A percentile compares a stretch with the other conserved stretches of the same genome.
These are phyloP conservation scores for Melanocharis versteri DNA, from an alignment of 2,113 vertebrate species.

Conservation along the genomic window DNA sequence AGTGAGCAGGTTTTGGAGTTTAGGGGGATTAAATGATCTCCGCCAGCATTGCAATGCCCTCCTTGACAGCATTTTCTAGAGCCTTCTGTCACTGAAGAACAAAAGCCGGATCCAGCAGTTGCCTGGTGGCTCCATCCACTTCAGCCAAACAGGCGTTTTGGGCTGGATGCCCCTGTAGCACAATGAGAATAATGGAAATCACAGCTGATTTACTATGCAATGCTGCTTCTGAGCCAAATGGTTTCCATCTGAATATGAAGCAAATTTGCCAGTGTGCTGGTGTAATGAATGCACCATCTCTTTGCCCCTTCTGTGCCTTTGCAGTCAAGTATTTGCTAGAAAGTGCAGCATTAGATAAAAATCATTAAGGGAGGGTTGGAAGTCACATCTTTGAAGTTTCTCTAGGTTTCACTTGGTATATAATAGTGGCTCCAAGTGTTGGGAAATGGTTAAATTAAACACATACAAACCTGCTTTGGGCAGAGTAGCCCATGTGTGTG, in stretches of 20 bases:
- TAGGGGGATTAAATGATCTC: background rate
- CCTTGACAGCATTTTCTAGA: slow-evolving; percentile 14
- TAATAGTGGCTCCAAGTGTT: background rate
- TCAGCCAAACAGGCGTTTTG: slow-evolving; percentile 27
- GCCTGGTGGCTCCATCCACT: slow-evolving; percentile 3
- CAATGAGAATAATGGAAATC: slow-evolving; percentile 41
- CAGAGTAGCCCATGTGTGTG: background rate
- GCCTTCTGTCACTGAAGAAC: slow-evolving; percentile 15
- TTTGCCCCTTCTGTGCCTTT: background rate
- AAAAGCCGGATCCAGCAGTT: slow-evolving; percentile 39
- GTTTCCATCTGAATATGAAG: slow-evolving; percentile 45
- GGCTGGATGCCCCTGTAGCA: slow-evolving; percentile 12
- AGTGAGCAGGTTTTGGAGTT: background rate
- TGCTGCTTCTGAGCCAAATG: slow-evolving; percentile 9
- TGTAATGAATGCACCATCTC: background rate
- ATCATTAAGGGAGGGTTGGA: background rate
- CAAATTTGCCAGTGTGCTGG: background rate
- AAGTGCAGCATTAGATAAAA: background rate
- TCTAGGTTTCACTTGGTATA: background rate
- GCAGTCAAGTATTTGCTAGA: background rate
- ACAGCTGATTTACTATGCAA: slow-evolving; percentile 40
- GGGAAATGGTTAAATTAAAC: background rate
- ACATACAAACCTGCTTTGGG: background rate
- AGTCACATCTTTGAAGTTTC: background rate
- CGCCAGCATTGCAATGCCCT: background rate